These are phyloP conservation scores for Chunga burmeisteri DNA, from an alignment of 2,113 vertebrate genomes.

Conservation along the genomic window DNA sequence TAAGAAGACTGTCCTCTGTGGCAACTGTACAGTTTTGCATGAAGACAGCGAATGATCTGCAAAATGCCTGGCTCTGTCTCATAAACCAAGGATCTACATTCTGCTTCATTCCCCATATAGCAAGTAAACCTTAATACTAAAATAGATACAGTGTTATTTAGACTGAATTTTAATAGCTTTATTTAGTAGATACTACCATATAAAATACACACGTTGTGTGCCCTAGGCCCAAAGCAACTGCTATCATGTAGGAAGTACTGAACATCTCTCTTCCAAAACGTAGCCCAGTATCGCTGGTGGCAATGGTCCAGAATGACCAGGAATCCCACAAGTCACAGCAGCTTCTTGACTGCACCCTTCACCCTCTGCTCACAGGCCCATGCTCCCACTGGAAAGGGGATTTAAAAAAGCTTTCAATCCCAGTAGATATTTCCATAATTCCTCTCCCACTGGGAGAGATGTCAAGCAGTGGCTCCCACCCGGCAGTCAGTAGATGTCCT, in stretches of 20 bases:
- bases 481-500: neutral
- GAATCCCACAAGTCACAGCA: neutral
- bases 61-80: neutral
- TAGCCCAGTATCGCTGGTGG: neutral
- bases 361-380: accelerated
- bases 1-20: neutral
- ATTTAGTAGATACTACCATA: conserved; percentile 25
- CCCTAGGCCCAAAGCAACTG: neutral
- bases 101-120: neutral
- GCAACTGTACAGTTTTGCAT: neutral
- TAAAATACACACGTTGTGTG: neutral
- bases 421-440: neutral
- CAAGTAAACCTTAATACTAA: neutral
- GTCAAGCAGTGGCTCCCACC: neutral
- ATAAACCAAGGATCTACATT: neutral
- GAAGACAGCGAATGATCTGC: neutral
- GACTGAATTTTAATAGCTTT: neutral
- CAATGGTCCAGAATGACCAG: neutral
- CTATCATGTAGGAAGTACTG: neutral
- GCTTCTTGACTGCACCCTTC: neutral
- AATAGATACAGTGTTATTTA: neutral
- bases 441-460: neutral
- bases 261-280: neutral
- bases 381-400: neutral
- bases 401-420: neutral